These are phyloP conservation scores for Drosophila helvetica DNA, from an alignment of 2,888 invertebrate species.

Conservation along the genomic window DNA sequence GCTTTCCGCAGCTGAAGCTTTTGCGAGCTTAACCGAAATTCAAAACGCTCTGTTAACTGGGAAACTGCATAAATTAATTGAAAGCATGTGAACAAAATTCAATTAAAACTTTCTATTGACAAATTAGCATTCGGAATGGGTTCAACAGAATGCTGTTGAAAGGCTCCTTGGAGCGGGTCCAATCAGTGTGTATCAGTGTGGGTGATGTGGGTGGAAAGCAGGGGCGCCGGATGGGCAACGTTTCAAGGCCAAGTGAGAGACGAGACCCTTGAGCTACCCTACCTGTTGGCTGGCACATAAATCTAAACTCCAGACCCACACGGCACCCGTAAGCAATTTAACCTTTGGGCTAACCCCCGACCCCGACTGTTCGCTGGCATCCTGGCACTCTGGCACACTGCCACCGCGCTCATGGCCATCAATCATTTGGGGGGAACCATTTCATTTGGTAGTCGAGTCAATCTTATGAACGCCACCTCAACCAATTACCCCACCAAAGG, in stretches of 20 bases:
- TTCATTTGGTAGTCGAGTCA: conserved; percentile 71
- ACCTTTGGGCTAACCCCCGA: conserved; percentile 50
- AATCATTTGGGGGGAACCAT: conserved; percentile 52
- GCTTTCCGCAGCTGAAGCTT: conserved; percentile 46
- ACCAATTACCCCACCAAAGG: conserved; percentile 66
- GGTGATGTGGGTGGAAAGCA: background rate
- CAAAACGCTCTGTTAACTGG: conserved; percentile 25
- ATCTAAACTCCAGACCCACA: conserved; percentile 39
- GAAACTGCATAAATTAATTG: conserved; percentile 38
- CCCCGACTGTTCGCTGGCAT: conserved; percentile 52
- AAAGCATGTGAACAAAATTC: conserved; percentile 35
- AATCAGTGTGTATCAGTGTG: conserved; percentile 15
- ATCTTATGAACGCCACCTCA: conserved; percentile 58
- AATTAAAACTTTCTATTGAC: conserved; percentile 52
- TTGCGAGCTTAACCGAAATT: conserved; percentile 21
- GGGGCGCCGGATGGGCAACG: background rate
- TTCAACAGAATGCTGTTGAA: background rate
- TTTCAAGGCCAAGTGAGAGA: conserved; percentile 14
- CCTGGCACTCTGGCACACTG: conserved; percentile 35
- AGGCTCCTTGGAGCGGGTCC: conserved; percentile 5
- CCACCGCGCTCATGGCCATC: conserved; percentile 27
- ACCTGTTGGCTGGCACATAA: conserved; percentile 62
- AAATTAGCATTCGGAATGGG: conserved; percentile 41
- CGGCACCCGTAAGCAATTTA: conserved; percentile 57
- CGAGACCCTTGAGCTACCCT: conserved; percentile 2